phyloP scores from a whole-genome alignment of 2,797 vertebrate genomes.

The Pantherophis alleghaniensis region DNA sequence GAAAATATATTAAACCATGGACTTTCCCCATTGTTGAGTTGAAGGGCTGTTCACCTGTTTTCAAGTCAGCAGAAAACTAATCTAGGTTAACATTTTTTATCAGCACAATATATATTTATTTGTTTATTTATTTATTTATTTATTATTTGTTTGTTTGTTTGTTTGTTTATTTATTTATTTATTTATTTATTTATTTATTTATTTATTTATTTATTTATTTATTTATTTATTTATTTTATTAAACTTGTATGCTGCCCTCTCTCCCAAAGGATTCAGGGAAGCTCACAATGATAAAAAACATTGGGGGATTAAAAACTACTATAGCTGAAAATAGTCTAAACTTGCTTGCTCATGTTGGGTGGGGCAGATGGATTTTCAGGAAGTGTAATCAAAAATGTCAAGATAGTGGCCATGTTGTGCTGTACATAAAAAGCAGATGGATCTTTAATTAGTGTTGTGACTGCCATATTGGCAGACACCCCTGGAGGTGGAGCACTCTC shows the following conservation, averaged over 20 bases:
- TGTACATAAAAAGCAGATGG: not conserved
- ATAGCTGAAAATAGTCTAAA: not conserved
- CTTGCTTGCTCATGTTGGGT: not conserved
- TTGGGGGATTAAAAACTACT: not conserved
- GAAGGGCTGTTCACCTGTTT: not conserved
- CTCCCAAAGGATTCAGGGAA: too few species aligned
- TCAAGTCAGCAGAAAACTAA: not conserved
- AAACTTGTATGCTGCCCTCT: too few species aligned
- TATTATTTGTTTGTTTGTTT: too few species aligned
- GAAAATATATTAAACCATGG: not conserved
- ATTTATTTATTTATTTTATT: too few species aligned
- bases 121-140: too few species aligned
- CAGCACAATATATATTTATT: not conserved
- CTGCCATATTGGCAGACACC: not conserved
- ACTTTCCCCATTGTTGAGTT: not conserved
- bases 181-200: too few species aligned
- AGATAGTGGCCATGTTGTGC: not conserved
- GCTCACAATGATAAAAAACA: too few species aligned
- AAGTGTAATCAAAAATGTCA: not conserved
- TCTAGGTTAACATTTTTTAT: not conserved
- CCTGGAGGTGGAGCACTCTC: not conserved
- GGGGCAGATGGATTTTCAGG: not conserved
- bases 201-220: too few species aligned
- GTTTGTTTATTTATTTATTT: too few species aligned
- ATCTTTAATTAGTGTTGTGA: not conserved